Evolutionary conservation across 2,888 invertebrate species (phyloP).

Genomic region (Gandaritis pyraliata): DNA sequence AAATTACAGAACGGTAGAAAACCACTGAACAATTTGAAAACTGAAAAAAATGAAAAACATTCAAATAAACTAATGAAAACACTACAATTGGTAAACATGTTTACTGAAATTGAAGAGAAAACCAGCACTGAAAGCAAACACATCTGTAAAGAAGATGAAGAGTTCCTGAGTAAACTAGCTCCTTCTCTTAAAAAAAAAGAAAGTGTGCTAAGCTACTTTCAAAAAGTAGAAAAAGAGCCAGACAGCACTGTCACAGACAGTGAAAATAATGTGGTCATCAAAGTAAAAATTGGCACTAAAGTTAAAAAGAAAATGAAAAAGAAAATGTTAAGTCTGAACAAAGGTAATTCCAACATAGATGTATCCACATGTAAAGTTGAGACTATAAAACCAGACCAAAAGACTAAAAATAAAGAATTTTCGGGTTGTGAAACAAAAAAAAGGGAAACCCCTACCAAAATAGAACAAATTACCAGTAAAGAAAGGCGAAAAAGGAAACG

Average conservation of each 20-base stretch:
- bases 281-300: constrained; percentile 66
- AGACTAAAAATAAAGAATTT: constrained; percentile 3
- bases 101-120: constrained; percentile 49
- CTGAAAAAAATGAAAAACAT: constrained; percentile 33
- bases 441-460: constrained; percentile 18
- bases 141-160: constrained; percentile 65
- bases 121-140: constrained; percentile 45
- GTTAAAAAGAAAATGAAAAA: constrained; percentile 60
- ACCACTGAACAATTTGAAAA: constrained; percentile 29
- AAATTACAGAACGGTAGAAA: constrained; percentile 29
- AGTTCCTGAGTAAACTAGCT: constrained; percentile 81
- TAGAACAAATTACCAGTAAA: constrained; percentile 22
- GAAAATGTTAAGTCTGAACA: constrained; percentile 54
- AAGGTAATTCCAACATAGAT: constrained; percentile 36
- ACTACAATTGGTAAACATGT: constrained; percentile 61
- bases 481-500: constrained; percentile 39
- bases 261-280: constrained; percentile 57
- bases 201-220: constrained; percentile 85
- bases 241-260: constrained; percentile 44
- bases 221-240: constrained; percentile 73
- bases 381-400: constrained; percentile 11
- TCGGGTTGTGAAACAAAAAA: not conserved
- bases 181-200: constrained; percentile 85
- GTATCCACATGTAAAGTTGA: constrained; percentile 33
- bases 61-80: constrained; percentile 45